Percentiles rank a stretch among this genome's conserved stretches.
These are phyloP conservation scores for Leptinotarsa tumamoca DNA, from an alignment of 2,888 invertebrate genomes.

Conservation along the genomic window DNA sequence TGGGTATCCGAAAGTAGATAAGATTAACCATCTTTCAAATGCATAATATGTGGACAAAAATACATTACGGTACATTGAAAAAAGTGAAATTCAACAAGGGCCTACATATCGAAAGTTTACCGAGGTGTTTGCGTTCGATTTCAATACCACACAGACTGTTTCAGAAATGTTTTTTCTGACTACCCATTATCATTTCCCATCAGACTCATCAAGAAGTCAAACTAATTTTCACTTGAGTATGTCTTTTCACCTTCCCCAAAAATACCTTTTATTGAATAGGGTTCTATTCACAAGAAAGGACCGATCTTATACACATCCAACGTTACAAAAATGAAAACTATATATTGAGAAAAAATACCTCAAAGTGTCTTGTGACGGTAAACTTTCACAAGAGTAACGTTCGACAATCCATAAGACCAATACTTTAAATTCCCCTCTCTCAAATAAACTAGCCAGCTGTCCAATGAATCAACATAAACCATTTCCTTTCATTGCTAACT, in stretches of 20 bases:
- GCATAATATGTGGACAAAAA: no score
- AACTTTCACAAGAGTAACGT: background rate
- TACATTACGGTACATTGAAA: no score
- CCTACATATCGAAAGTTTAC: no score
- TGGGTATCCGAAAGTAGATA: no score
- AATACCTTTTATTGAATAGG: no score
- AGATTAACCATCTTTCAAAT: no score
- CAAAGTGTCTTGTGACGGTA: background rate
- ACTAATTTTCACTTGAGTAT: background rate
- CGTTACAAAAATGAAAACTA: no score
- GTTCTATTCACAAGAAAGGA: no score
- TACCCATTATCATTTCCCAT: background rate
- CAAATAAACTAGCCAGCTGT: background rate
- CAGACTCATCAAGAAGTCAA: background rate
- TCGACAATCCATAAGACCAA: background rate
- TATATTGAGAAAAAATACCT: background rate
- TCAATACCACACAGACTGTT: background rate
- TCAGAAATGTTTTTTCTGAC: background rate
- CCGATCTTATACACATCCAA: no score
- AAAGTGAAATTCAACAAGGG: no score
- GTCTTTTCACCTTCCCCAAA: no score
- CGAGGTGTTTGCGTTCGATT: background rate
- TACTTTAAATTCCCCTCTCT: background rate
- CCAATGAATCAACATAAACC: conserved; percentile 29
- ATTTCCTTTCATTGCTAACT: conserved; percentile 32